Conservation (phyloP, 2,888 invertebrate species). For the Drosophila testacea region DNA sequence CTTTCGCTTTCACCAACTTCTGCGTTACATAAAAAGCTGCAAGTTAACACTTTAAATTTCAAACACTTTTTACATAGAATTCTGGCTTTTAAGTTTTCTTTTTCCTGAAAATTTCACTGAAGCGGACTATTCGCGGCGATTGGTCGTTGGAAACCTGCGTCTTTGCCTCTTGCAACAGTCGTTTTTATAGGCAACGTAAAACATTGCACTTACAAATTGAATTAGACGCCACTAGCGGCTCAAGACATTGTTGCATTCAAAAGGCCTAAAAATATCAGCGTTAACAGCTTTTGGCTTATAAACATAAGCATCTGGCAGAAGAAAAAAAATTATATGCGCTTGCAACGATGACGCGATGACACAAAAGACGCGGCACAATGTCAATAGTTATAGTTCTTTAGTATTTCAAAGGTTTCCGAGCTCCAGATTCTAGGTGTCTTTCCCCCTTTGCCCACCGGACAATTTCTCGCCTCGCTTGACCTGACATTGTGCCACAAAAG, state of each 20-base stretch:
- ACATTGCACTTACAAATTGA: slow-evolving; percentile 63
- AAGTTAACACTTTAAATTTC: slow-evolving; percentile 75
- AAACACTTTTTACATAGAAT: slow-evolving; percentile 74
- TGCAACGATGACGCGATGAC: slow-evolving; percentile 27
- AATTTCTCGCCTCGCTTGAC: slow-evolving; percentile 14
- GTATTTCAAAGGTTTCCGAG: slow-evolving; percentile 76
- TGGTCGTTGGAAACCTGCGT: slow-evolving; percentile 79
- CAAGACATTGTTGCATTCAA: slow-evolving; percentile 27
- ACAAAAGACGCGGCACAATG: slow-evolving; percentile 65
- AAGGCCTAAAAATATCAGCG: slow-evolving; percentile 66
- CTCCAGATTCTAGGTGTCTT: slow-evolving; percentile 17
- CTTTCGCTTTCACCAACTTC: slow-evolving; percentile 53
- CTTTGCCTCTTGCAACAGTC: slow-evolving; percentile 27
- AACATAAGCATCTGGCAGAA: slow-evolving; percentile 45
- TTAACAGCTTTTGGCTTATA: slow-evolving; percentile 72
- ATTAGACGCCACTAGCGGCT: slow-evolving; percentile 57
- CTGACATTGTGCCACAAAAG: slow-evolving; percentile 61
- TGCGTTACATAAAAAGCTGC: slow-evolving; percentile 79
- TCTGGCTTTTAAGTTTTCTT: slow-evolving; percentile 24
- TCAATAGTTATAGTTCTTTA: slow-evolving; percentile 68
- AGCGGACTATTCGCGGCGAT: slow-evolving; percentile 82
- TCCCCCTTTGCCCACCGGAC: neutral
- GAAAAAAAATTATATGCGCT: slow-evolving; percentile 25
- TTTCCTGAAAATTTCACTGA: slow-evolving; percentile 70
- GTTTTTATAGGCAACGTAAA: slow-evolving; percentile 77